A percentile compares a stretch with the other conserved stretches of the same genome.
Conservation (phyloP, 2,888 invertebrate genomes). For the Malthinus flaveolus region DNA sequence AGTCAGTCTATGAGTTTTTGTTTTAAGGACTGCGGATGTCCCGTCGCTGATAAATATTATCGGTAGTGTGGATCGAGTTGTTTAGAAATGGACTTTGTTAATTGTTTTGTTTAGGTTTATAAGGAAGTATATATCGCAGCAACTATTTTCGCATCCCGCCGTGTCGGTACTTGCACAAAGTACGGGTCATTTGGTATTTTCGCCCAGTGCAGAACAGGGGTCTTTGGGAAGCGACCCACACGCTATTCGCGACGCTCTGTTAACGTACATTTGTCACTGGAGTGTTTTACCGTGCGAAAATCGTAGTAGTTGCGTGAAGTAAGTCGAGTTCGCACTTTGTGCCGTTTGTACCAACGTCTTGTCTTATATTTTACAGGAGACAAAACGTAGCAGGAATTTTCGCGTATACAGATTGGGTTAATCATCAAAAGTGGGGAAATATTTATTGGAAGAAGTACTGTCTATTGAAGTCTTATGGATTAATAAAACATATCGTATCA, state of each 20-base stretch:
- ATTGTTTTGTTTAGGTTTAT: constrained; percentile 56
- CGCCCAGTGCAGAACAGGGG: constrained; percentile 62
- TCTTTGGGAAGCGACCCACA: constrained; percentile 67
- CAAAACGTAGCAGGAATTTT: constrained; percentile 78
- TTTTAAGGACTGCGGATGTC: constrained; percentile 83
- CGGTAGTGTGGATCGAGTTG: no score
- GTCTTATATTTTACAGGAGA: constrained; percentile 39
- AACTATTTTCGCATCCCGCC: constrained; percentile 74
- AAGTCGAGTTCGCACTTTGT: constrained; percentile 11
- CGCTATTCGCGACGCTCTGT: constrained; percentile 75
- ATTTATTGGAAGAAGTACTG: constrained; percentile 67
- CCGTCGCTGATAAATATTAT: constrained; percentile 65
- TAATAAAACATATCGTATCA: constrained; percentile 79
- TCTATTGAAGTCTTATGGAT: constrained; percentile 77
- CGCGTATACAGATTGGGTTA: constrained; percentile 83
- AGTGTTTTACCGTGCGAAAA: constrained; percentile 76
- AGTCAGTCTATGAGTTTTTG: constrained; percentile 84
- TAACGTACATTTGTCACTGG: constrained; percentile 86
- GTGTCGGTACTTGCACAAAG: constrained; percentile 71
- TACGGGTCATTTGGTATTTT: constrained; percentile 67
- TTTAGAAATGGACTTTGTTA: not conserved
- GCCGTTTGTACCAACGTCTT: not conserved
- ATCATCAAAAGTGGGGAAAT: constrained; percentile 62
- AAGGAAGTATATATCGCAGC: constrained; percentile 63
- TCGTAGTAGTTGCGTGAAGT: constrained; percentile 54